These are phyloP conservation scores for Chamaedrilus cognettii DNA, from an alignment of 2,888 invertebrate species.

Conservation along the genomic window DNA sequence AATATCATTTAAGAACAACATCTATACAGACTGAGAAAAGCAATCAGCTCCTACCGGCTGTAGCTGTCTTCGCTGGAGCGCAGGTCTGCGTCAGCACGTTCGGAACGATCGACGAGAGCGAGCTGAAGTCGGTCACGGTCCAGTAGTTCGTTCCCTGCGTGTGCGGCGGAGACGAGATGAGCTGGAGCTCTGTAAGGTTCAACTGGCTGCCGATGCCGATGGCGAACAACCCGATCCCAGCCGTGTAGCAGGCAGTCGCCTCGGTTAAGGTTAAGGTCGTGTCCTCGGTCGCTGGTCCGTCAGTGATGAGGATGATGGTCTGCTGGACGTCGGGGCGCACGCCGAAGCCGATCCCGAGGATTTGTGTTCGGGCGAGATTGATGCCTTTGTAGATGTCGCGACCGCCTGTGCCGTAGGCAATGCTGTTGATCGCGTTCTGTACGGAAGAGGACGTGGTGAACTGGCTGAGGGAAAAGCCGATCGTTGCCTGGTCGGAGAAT, in stretches of 20 bases:
- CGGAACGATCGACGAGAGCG: slow-evolving; percentile 20
- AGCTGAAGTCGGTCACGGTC: slow-evolving; percentile 29
- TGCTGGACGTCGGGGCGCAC: slow-evolving; percentile 45
- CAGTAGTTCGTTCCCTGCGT: slow-evolving; percentile 27
- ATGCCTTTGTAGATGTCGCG: slow-evolving; percentile 34
- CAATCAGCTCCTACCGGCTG: too few species aligned
- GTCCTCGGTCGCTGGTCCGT: slow-evolving; percentile 49
- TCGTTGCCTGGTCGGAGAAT: slow-evolving; percentile 24
- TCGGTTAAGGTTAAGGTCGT: slow-evolving; percentile 41
- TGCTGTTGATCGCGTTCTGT: slow-evolving; percentile 16
- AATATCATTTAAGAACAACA: too few species aligned
- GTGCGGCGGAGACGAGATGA: slow-evolving; percentile 32
- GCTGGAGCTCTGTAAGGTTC: slow-evolving; percentile 25
- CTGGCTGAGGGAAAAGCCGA: slow-evolving; percentile 21
- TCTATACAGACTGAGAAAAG: too few species aligned
- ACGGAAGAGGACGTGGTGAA: slow-evolving; percentile 13
- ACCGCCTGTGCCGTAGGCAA: slow-evolving; percentile 24
- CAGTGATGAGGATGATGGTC: slow-evolving; percentile 47
- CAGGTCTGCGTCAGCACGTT: slow-evolving; percentile 30
- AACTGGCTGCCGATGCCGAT: slow-evolving; percentile 25
- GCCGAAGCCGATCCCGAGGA: slow-evolving; percentile 23
- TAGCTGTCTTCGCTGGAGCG: slow-evolving; percentile 17
- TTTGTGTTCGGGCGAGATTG: slow-evolving; percentile 22
- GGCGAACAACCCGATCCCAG: slow-evolving; percentile 18
- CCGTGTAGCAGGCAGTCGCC: slow-evolving; percentile 15